Base-by-base conservation (phyloP, 2,888 invertebrate species). In the Hedya salicella region DNA sequence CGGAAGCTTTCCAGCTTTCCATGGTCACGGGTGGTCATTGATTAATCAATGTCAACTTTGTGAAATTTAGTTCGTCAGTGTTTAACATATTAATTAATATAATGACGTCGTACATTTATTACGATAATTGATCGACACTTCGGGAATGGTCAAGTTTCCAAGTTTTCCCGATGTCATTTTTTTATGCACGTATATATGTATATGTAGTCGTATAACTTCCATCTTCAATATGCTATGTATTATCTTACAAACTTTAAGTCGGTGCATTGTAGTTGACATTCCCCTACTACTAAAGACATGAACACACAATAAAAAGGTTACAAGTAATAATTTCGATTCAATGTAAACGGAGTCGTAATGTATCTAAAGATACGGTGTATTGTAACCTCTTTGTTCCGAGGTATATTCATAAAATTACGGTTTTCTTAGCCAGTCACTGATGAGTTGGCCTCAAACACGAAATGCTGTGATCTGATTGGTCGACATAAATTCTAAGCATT, bases 401-500 rank as follows among this genome's bases (percentile, higher is more conserved):
- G 25, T 25, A 6, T 25, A 6, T 25, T 4, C 25, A 25, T 25
- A 25, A 25, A 6, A 6, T 25, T 25, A 25, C 4, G 6, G 4
- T 25, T 4, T 6, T 25, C 6, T 6, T 6, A 1, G 6, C 30
- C 56, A 42, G 30, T 30, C 25, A 30, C 21, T n/a, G 19, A 50
- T 16, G 25, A 50, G 32, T 52, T 52, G 11, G 16, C 32, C 5
- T 53, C 19, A 1, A 19, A 6, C 42, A 16, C 14, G 6, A 25
- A 56, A 44, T 44, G 42, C 25, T 56, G 56, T 56, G 56, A 44
- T 56, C 13, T 44, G 25, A 56, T 44, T 56, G 54, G 56, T 16
- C 25, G 40, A 40, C 19, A 54, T 42, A 40, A n/a, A 40, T 40
- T 25, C 8, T 42, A 16, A 36, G 8, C 0, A 9, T 40, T 25